phyloP scores from a whole-genome alignment of 2,113 vertebrate genomes.

The Vireo altiloquus region DNA sequence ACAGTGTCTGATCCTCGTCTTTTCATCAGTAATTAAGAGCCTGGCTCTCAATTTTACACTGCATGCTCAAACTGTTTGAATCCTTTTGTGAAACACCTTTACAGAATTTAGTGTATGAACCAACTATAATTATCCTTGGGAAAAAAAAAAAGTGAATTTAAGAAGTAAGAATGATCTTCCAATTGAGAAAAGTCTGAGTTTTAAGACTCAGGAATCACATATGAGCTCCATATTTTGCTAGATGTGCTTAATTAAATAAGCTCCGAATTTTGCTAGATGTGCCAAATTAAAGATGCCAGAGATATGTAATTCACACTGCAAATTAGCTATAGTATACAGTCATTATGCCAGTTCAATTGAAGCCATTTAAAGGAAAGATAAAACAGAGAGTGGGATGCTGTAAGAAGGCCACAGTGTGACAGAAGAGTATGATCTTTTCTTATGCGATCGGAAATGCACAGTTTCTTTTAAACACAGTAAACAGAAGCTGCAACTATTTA shows the following conservation, averaged over 20 bases:
- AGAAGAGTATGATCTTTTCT: not conserved
- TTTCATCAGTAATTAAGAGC: not conserved
- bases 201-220: not conserved
- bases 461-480: not conserved
- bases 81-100: not conserved
- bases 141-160: not conserved
- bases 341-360: not conserved
- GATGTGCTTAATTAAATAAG: not conserved
- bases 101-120: not conserved
- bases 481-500: not conserved
- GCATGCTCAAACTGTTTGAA: not conserved
- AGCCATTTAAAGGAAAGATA: not conserved
- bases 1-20: not conserved
- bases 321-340: not conserved
- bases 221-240: not conserved
- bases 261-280: not conserved
- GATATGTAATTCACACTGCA: not conserved
- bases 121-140: not conserved
- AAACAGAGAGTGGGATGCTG: not conserved
- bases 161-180: not conserved
- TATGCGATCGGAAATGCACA: rapidly evolving
- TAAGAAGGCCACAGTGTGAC: not conserved
- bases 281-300: not conserved
- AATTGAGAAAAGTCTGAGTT: not conserved
- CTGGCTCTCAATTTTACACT: not conserved